These are phyloP conservation scores for Dryococelus australis DNA, from an alignment of 2,888 invertebrate genomes.

Conservation along the genomic window DNA sequence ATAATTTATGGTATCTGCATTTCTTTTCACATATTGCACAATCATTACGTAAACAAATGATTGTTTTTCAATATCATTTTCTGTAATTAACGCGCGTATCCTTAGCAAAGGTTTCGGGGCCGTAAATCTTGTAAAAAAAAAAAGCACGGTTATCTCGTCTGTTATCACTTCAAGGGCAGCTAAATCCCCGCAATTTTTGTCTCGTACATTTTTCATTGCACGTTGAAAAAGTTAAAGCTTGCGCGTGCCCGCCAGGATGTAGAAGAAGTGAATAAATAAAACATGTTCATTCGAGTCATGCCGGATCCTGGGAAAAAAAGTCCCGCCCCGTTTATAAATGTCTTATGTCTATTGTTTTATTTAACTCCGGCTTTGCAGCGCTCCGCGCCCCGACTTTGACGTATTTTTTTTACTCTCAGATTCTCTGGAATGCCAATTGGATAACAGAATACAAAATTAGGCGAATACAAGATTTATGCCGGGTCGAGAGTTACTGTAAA, in stretches of 20 bases:
- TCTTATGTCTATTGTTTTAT: conserved; percentile 25
- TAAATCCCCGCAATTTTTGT: conserved; percentile 6
- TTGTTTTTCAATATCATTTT: too few relatives aligned
- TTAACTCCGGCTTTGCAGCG: not conserved
- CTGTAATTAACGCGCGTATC: not conserved
- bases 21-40: too few relatives aligned
- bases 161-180: not conserved
- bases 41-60: too few relatives aligned
- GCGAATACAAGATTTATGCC: not conserved
- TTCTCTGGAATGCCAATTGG: not conserved
- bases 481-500: not conserved
- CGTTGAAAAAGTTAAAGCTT: not conserved
- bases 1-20: too few relatives aligned
- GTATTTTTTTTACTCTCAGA: not conserved
- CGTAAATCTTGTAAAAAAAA: not conserved
- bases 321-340: conserved; percentile 21
- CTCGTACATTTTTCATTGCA: not conserved
- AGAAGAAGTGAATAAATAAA: conserved; percentile 28
- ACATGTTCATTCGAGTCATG: not conserved
- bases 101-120: not conserved
- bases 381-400: not conserved
- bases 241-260: conserved; percentile 2
- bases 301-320: not conserved
- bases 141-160: not conserved
- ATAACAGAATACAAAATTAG: not conserved